A percentile compares a stretch with the other conserved stretches of the same genome.
Evolutionary conservation across 2,888 invertebrate species (phyloP).

Genomic region (Tanaodytes sp.): DNA sequence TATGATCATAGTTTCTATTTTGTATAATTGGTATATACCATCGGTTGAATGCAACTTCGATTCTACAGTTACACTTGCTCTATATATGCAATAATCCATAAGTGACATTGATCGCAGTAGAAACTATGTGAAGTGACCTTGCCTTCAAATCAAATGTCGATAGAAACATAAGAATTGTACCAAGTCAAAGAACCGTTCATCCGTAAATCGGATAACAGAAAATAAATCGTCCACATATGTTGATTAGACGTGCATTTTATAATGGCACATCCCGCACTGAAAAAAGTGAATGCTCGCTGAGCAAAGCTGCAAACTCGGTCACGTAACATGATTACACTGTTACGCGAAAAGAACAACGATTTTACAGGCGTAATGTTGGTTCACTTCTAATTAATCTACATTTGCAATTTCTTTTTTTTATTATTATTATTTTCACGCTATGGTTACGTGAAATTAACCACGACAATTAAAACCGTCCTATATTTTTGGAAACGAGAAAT

Average conservation of each 20-base stretch:
- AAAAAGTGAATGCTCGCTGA: constrained; percentile 42
- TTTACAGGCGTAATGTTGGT: constrained; percentile 24
- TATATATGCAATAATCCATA: constrained; percentile 2
- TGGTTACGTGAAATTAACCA: not conserved
- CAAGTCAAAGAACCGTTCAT: not conserved
- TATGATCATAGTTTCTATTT: too few relatives aligned
- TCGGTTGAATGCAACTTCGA: too few relatives aligned
- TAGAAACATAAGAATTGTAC: not conserved
- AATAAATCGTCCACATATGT: constrained; percentile 12
- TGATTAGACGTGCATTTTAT: constrained; percentile 19
- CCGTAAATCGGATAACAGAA: constrained; percentile 14
- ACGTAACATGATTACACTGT: constrained; percentile 40
- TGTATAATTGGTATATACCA: too few relatives aligned
- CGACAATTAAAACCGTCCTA: not conserved
- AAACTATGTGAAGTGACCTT: constrained; percentile 17
- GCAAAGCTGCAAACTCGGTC: constrained; percentile 35
- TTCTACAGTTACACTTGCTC: too few relatives aligned
- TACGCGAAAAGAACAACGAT: constrained; percentile 40
- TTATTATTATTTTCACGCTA: constrained; percentile 17
- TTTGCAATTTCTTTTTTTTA: constrained; percentile 17
- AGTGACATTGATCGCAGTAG: constrained; percentile 30
- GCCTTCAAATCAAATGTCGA: not conserved
- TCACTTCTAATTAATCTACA: constrained; percentile 27
- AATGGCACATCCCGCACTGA: constrained; percentile 12
- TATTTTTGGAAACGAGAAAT: not conserved